phyloP scores from a whole-genome alignment of 2,797 vertebrate genomes.

The Cottoperca gobio region DNA sequence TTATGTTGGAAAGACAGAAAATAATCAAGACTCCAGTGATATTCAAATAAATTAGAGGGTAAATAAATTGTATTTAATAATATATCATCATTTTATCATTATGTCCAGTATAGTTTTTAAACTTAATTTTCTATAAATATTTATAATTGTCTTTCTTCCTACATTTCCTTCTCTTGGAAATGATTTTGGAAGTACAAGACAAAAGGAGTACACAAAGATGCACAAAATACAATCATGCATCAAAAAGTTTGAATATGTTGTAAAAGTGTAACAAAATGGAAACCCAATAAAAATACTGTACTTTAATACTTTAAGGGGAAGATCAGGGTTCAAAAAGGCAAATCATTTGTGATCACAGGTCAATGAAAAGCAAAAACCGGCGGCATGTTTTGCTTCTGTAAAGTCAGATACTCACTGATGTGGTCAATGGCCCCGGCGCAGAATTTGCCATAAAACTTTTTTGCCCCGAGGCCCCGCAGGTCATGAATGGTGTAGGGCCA shows the following conservation, averaged over 20 bases:
- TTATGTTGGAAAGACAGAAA: neutral
- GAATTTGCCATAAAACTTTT: constrained; percentile 99
- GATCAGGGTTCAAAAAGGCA: neutral
- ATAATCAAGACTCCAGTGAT: neutral
- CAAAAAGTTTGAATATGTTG: neutral
- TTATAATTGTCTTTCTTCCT: neutral
- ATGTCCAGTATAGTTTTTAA: neutral
- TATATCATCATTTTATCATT: neutral
- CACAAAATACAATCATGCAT: neutral
- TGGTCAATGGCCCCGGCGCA: constrained; percentile 98
- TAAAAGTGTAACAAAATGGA: too few relatives aligned
- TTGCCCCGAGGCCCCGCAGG: constrained; percentile 94
- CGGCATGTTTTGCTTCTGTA: neutral
- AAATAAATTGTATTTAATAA: neutral
- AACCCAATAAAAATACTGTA: neutral
- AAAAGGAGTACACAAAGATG: neutral
- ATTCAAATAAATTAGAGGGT: neutral
- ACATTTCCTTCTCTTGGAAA: neutral
- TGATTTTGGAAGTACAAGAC: neutral
- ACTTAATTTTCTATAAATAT: neutral
- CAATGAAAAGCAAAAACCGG: neutral
- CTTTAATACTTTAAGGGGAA: neutral
- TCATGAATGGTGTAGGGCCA: constrained; percentile 99
- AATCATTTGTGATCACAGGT: neutral
- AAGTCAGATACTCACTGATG: constrained; percentile 91